Percentiles rank a stretch among this genome's conserved stretches.
Evolutionary conservation across 53 echinoderm and acorn worm species (phyloP).

Genomic region (Zoroaster sp.): DNA sequence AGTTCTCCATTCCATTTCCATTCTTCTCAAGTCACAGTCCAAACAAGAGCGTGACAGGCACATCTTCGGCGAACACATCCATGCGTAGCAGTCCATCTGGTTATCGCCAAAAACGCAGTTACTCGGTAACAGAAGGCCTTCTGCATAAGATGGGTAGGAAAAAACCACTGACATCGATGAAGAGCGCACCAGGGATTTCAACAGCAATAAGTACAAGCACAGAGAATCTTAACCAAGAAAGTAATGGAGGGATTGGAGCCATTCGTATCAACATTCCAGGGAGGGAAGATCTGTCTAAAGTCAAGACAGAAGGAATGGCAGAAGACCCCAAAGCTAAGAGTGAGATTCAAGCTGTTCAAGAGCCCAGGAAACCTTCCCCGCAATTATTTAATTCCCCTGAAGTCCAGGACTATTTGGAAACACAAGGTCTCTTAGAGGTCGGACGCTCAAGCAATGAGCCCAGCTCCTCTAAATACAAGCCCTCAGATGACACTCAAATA

Average conservation of each 20-base stretch:
- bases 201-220: not conserved
- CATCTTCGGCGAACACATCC: not conserved
- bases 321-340: not conserved
- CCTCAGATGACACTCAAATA: not conserved
- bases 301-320: not conserved
- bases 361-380: not conserved
- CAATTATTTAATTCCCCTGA: not conserved
- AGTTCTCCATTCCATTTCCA: conserved; percentile 42
- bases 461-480: not conserved
- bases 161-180: conserved; percentile 2
- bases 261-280: conserved; percentile 10
- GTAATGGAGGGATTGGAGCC: not conserved
- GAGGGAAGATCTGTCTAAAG: not conserved
- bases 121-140: conserved; percentile 30
- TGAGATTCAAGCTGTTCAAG: not conserved
- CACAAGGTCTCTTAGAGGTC: not conserved
- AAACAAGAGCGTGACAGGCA: not conserved
- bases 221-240: not conserved
- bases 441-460: not conserved
- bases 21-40: conserved; percentile 29
- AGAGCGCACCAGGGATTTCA: not conserved
- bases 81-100: not conserved
- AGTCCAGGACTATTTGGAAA: not conserved
- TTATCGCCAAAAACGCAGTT: conserved; percentile 14
- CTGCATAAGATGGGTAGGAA: conserved; percentile 23